Evolutionary conservation across 2,797 vertebrate genomes (phyloP), one percentile per base, ranked within the genome.

Genomic region (Astyanax mexicanus): DNA sequence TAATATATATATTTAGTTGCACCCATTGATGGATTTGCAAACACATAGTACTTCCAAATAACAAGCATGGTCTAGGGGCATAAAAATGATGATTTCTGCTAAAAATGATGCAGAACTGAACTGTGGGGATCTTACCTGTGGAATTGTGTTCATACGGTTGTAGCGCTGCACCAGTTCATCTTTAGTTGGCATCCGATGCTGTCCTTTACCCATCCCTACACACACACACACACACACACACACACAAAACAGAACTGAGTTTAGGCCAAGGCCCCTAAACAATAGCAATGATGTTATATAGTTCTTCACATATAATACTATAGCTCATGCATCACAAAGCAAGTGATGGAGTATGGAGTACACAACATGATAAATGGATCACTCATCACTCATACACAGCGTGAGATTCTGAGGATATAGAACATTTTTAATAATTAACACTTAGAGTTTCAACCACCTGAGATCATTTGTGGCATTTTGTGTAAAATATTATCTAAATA

Each of bases 131-230:
- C 52, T 32, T 92, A 99, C 98, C 96, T 99, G 97, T 62, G 97
- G 97, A 76, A 98, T 98, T 47, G 97, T 99, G 90, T 98, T 99
- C 97, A 99, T 98, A 78, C 97, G 92, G 90, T 99, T 99, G 80
- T 99, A 99, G 52, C 96, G 94, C 89, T 98, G 97, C 81, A 99
- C 97, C 87, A 99, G 91, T 83, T 99, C 97, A 58, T 99, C 97
- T 94, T 99, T 99, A 0, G 96, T 98, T 38, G 97, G 97, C 97
- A 99, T 99, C 82, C 97, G 95, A 86, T 99, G 98, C 89, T 99
- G 98, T 89, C 98, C 98, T 94, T 99, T 99, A 86, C 98, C 98
- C 98, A 99, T 99, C 86, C 98, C 98, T 97, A 87, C 78, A 88
- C 58, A 75, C 71, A 70, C 57, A 65, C 27, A 54, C 64, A 45